These are phyloP conservation scores for Chanos chanos DNA, from an alignment of 2,797 vertebrate species.

Conservation along the genomic window DNA sequence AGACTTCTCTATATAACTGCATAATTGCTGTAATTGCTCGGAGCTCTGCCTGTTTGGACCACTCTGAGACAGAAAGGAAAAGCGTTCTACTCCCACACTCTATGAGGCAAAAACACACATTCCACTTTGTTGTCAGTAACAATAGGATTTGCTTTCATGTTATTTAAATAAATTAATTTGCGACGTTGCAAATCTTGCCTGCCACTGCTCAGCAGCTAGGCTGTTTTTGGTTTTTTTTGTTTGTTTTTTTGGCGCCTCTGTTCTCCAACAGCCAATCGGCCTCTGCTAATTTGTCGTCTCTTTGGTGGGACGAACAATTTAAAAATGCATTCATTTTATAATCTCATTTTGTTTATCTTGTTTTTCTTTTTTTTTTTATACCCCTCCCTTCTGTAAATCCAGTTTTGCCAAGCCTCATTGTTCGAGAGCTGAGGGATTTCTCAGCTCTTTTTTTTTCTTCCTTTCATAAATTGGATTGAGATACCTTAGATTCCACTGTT, in stretches of 20 bases:
- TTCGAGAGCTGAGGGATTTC: constrained; percentile 45
- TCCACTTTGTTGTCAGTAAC: background rate
- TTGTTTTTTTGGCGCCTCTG: constrained; percentile 26
- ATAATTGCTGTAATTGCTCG: constrained; percentile 15
- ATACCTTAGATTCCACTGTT: constrained; percentile 50
- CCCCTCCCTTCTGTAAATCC: constrained; percentile 55
- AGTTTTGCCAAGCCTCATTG: constrained; percentile 53
- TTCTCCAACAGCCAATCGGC: constrained; percentile 31
- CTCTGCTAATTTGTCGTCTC: constrained; percentile 48
- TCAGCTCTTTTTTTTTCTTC: constrained; percentile 14
- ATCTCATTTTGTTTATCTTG: constrained; percentile 58
- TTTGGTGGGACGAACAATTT: constrained; percentile 46
- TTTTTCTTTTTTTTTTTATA: constrained; percentile 54
- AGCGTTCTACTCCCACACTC: background rate
- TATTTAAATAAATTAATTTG: constrained; percentile 38
- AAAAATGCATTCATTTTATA: constrained; percentile 57
- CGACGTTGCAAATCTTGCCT: constrained; percentile 45
- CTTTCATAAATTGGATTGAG: constrained; percentile 43
- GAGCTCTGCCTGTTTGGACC: background rate
- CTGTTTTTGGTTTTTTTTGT: constrained; percentile 30
- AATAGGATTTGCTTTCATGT: constrained; percentile 30
- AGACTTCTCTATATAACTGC: background rate
- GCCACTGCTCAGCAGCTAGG: too few species aligned
- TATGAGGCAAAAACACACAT: background rate
- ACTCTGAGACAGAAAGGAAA: background rate